Percentiles rank a stretch among this genome's conserved stretches.
These are phyloP conservation scores for Polymixis flavicincta DNA, from an alignment of 2,888 invertebrate species.

Conservation along the genomic window DNA sequence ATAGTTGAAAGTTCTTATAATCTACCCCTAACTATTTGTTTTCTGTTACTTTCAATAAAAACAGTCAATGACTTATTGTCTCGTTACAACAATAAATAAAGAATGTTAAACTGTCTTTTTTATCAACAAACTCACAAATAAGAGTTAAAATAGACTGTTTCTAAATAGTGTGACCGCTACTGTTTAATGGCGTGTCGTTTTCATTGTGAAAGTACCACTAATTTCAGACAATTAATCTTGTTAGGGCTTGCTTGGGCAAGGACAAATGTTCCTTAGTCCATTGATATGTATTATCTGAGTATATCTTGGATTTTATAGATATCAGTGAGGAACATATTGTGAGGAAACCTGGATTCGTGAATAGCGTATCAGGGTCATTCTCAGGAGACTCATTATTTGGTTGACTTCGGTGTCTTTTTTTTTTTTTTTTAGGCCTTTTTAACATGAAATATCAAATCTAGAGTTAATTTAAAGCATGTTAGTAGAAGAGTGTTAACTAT, in stretches of 20 bases:
- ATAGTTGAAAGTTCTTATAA: background rate
- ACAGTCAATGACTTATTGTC: background rate
- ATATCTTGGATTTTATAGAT: background rate
- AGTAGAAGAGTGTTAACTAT: too few relatives aligned
- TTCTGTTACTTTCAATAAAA: background rate
- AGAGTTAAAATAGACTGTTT: slow-evolving; percentile 45
- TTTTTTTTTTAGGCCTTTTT: too few relatives aligned
- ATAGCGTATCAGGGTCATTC: too few relatives aligned
- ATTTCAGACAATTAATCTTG: slow-evolving; percentile 66
- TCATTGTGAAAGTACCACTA: slow-evolving; percentile 65
- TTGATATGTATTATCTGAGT: background rate
- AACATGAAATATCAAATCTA: too few relatives aligned
- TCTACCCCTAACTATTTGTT: background rate
- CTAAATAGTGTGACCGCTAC: slow-evolving; percentile 57
- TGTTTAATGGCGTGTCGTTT: slow-evolving; percentile 62
- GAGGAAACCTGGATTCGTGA: background rate
- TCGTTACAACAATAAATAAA: slow-evolving; percentile 17
- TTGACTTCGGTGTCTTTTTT: too few relatives aligned
- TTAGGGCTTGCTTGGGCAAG: slow-evolving; percentile 24
- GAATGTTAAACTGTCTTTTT: slow-evolving; percentile 26
- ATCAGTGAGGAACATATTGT: background rate
- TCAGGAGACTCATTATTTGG: too few relatives aligned
- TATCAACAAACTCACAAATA: slow-evolving; percentile 62
- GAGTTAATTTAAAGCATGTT: too few relatives aligned
- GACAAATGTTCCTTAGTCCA: background rate